Evolutionary conservation across 2,113 vertebrate genomes (phyloP).

Genomic region (Zeus faber): DNA sequence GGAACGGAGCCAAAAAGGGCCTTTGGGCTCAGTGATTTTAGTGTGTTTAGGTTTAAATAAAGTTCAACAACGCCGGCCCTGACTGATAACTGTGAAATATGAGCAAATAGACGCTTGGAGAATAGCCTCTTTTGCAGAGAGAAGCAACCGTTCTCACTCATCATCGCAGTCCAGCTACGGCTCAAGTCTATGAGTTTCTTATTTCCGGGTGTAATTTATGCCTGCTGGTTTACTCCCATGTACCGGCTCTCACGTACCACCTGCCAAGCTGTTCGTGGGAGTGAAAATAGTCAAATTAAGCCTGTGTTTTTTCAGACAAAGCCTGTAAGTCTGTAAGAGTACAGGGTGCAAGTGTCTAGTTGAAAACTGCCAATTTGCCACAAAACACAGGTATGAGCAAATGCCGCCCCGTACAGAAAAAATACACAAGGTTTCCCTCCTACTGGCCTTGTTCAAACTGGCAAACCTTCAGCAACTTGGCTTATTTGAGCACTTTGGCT

Average conservation of each 20-base stretch:
- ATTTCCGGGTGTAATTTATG: slow-evolving; percentile 23
- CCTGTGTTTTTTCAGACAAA: slow-evolving; percentile 38
- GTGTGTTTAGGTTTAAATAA: slow-evolving; percentile 4
- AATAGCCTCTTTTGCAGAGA: slow-evolving; percentile 13
- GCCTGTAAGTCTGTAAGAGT: too few relatives aligned
- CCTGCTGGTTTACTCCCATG: slow-evolving; percentile 29
- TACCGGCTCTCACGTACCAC: slow-evolving; percentile 45
- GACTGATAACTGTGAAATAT: slow-evolving; percentile 37
- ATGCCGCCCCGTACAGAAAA: too few relatives aligned
- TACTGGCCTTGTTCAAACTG: too few relatives aligned
- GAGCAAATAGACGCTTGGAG: slow-evolving; percentile 25
- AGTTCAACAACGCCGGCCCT: slow-evolving; percentile 19
- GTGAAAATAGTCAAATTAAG: slow-evolving; percentile 39
- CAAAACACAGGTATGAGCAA: too few relatives aligned
- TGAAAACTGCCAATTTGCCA: too few relatives aligned
- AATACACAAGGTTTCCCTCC: too few relatives aligned
- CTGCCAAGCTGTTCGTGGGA: slow-evolving; percentile 44
- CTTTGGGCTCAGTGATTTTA: slow-evolving; percentile 1
- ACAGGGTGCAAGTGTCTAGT: too few relatives aligned
- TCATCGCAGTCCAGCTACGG: slow-evolving; percentile 29
- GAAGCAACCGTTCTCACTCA: slow-evolving; percentile 19
- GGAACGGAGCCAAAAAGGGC: slow-evolving; percentile 19
- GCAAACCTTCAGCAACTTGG: too few relatives aligned
- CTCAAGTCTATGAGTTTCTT: slow-evolving; percentile 20
- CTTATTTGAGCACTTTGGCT: too few relatives aligned